These are phyloP conservation scores for Natrix natrix DNA, from an alignment of 2,797 vertebrate genomes.

Conservation along the genomic window DNA sequence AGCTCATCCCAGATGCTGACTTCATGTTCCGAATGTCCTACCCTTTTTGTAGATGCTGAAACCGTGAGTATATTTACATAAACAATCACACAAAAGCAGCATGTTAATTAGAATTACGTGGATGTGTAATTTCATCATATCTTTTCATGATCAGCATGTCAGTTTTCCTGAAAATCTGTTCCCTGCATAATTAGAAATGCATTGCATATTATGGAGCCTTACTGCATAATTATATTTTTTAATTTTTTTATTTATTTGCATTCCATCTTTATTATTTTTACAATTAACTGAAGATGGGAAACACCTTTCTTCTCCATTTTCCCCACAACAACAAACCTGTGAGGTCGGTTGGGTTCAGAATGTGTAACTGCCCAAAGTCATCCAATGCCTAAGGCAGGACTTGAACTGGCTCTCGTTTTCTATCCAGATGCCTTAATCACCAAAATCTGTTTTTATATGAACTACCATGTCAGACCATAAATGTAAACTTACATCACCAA, in stretches of 20 bases:
- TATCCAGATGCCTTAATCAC: neutral
- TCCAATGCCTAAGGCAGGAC: neutral
- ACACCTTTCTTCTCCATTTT: neutral
- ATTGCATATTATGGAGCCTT: neutral
- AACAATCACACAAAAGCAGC: neutral
- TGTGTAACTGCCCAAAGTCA: neutral
- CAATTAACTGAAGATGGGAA: neutral
- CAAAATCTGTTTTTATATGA: neutral
- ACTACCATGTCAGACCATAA: too few relatives aligned
- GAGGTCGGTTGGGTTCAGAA: neutral
- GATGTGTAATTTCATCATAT: neutral
- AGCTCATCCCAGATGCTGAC: conserved; percentile 96
- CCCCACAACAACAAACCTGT: neutral
- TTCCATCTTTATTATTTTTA: neutral
- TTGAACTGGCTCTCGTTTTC: neutral
- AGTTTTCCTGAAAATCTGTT: neutral
- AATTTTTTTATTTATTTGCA: neutral
- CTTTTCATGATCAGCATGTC: conserved; percentile 6
- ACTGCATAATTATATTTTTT: neutral
- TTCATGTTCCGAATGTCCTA: conserved; percentile 94
- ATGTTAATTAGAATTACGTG: neutral
- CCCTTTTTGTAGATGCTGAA: conserved; percentile 94
- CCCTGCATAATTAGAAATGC: neutral
- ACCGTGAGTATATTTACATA: conserved; percentile 80
- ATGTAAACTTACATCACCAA: neutral